Percentiles rank a stretch among this genome's conserved stretches.
These are phyloP conservation scores for Ditula angustiorana DNA, from an alignment of 2,888 invertebrate genomes.

Conservation along the genomic window DNA sequence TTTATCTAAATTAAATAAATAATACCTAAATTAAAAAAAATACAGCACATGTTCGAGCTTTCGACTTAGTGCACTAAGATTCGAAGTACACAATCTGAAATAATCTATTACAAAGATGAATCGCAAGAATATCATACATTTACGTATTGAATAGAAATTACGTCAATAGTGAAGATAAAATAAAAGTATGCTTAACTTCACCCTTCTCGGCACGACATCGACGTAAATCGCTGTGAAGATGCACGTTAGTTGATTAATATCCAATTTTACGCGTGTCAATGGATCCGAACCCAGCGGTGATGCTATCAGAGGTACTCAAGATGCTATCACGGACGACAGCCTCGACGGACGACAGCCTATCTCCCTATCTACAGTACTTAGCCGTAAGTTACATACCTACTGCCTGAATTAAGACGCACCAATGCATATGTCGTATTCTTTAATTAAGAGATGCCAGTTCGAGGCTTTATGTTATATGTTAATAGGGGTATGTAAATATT, in stretches of 20 bases:
- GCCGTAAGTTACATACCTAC: conserved; percentile 62
- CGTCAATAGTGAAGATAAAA: conserved; percentile 1
- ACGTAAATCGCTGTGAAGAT: conserved; percentile 50
- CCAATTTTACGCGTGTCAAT: conserved; percentile 66
- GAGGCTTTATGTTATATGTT: conserved; percentile 51
- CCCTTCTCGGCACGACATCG: conserved; percentile 9
- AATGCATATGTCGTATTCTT: conserved; percentile 55
- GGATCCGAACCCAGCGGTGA: conserved; percentile 54
- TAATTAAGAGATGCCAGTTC: conserved; percentile 59
- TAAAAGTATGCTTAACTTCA: neutral
- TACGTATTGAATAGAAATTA: neutral
- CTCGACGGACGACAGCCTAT: conserved; percentile 56
- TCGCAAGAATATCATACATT: neutral
- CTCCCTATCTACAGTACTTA: conserved; percentile 61
- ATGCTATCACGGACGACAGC: conserved; percentile 60
- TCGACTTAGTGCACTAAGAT: neutral
- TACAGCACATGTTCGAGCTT: neutral
- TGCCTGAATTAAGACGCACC: conserved; percentile 65
- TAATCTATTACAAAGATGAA: neutral
- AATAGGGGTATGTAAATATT: conserved; percentile 52
- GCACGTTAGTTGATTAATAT: conserved; percentile 64
- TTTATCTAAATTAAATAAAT: too few relatives aligned
- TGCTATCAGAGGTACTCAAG: conserved; percentile 60
- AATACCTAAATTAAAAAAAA: too few relatives aligned
- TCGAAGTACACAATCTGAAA: neutral